Percentiles rank a stretch among this genome's conserved stretches.
These are phyloP conservation scores for Nannospalax galili DNA, from an alignment of 2,113 vertebrate genomes.

Conservation along the genomic window DNA sequence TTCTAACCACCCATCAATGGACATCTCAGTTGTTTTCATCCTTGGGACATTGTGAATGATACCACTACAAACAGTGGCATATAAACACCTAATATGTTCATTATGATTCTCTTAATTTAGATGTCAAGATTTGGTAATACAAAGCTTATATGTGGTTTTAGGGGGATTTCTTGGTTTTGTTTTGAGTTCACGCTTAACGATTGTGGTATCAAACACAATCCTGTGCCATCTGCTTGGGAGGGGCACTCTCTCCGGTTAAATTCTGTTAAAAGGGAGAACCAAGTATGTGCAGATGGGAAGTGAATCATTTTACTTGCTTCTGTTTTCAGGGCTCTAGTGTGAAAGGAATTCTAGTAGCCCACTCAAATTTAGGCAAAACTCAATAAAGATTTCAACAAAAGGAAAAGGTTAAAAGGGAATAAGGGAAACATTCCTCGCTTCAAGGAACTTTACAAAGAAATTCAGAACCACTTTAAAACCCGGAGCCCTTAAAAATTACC, in stretches of 20 bases:
- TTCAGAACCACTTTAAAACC: neutral
- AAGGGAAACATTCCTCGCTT: neutral
- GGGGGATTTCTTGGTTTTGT: neutral
- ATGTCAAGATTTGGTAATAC: neutral
- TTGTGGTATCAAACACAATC: neutral
- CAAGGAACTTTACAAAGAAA: neutral
- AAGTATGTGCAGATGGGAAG: neutral
- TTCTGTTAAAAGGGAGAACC: neutral
- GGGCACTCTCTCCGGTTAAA: neutral
- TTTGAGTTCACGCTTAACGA: neutral
- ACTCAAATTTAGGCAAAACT: neutral
- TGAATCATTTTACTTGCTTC: neutral
- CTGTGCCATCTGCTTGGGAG: neutral
- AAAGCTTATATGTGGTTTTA: neutral
- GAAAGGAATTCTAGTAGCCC: conserved; percentile 26
- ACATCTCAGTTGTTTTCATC: neutral
- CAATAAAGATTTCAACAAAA: neutral
- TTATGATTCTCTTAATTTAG: neutral
- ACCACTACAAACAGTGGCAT: neutral
- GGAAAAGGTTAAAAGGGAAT: neutral
- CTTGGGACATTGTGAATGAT: neutral
- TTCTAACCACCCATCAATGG: neutral
- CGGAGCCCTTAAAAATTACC: neutral
- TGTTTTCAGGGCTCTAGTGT: conserved; percentile 1
- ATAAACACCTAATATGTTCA: neutral